Percentiles rank a stretch among this genome's conserved stretches.
Conservation (phyloP, 2,113 vertebrate genomes). For the Sardina pilchardus region DNA sequence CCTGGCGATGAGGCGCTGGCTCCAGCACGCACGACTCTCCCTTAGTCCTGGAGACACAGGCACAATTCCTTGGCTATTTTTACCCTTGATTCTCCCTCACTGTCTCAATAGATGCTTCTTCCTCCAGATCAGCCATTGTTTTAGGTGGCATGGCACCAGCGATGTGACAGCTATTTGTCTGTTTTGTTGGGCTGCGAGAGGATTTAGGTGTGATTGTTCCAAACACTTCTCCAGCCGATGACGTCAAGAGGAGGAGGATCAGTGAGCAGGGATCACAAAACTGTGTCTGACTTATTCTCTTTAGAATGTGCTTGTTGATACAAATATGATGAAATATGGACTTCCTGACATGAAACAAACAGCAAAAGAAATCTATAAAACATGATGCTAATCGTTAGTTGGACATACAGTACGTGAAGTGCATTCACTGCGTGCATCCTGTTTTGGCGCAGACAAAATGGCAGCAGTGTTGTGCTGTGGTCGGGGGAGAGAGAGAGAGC, state of each 20-base stretch:
- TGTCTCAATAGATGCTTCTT: not conserved
- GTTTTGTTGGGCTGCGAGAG: not conserved
- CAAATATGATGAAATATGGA: too few species aligned
- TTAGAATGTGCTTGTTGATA: not conserved
- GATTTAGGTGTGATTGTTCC: not conserved
- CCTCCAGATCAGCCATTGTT: conserved; percentile 2
- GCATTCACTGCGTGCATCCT: not conserved
- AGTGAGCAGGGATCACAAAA: not conserved
- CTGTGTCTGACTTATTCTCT: not conserved
- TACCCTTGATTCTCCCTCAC: conserved; percentile 1
- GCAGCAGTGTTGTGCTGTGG: not conserved
- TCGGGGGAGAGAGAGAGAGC: not conserved
- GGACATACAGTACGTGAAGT: not conserved
- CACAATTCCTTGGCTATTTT: conserved; percentile 11
- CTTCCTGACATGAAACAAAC: not conserved
- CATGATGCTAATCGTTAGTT: not conserved
- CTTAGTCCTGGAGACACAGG: not conserved
- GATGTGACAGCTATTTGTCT: not conserved
- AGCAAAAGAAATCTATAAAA: not conserved
- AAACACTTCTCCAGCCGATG: not conserved
- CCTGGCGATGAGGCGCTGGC: not conserved
- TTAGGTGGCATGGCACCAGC: not conserved
- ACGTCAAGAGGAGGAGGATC: not conserved
- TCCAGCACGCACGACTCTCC: not conserved
- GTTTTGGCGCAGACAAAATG: not conserved